phyloP scores from a whole-genome alignment of 2,797 vertebrate species.

The Bucorvus abyssinicus region DNA sequence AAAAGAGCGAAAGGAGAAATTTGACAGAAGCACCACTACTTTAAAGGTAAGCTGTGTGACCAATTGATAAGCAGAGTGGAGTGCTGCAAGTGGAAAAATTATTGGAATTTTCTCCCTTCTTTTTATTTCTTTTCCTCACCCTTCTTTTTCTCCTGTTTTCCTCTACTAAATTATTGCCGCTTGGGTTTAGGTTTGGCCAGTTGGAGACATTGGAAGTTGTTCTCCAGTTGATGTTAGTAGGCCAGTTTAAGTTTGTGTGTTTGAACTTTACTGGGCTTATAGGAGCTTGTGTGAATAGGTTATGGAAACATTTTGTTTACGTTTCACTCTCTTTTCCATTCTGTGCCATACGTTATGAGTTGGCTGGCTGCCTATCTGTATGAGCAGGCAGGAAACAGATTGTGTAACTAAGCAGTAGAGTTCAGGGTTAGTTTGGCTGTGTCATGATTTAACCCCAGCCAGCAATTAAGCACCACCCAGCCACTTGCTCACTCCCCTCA shows the following conservation, averaged over 20 bases:
- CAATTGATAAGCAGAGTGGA: neutral
- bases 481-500: too few species aligned
- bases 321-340: neutral
- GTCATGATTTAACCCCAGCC: too few species aligned
- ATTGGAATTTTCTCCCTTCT: neutral
- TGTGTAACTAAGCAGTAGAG: neutral
- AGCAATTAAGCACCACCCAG: too few species aligned
- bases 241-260: neutral
- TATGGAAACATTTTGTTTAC: neutral
- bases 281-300: neutral
- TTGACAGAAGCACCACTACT: constrained; percentile 69
- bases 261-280: neutral
- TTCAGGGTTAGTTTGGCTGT: too few species aligned
- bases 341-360: neutral
- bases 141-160: neutral
- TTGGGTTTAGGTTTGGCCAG: neutral
- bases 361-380: neutral
- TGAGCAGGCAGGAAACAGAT: neutral
- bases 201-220: too few species aligned
- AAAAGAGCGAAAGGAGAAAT: constrained; percentile 79
- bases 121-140: neutral
- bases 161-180: neutral
- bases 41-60: constrained; percentile 73
- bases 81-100: neutral
- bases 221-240: neutral